Conservation (phyloP, 2,113 vertebrate species). For the Gallinago undulata region DNA sequence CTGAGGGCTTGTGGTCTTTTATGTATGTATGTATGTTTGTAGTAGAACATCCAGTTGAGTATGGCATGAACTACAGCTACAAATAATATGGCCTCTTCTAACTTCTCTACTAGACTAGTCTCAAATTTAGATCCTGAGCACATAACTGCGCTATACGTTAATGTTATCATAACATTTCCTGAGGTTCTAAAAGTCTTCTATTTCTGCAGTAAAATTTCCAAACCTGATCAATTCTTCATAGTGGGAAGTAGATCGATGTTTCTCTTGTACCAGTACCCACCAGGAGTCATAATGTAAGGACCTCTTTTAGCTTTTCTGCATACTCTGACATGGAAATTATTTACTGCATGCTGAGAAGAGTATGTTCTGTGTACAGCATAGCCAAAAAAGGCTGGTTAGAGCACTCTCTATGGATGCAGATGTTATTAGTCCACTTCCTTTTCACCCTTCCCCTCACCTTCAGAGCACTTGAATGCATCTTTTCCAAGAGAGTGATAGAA, state of each 20-base stretch:
- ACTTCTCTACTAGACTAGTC: not conserved
- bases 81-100: not conserved
- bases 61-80: not conserved
- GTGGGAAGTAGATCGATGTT: not conserved
- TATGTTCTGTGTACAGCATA: not conserved
- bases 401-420: not conserved
- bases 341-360: not conserved
- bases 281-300: not conserved
- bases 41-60: not conserved
- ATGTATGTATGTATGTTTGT: not conserved
- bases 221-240: not conserved
- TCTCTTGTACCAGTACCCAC: not conserved
- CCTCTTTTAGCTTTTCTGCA: not conserved
- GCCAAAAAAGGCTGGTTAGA: not conserved
- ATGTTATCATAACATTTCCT: not conserved
- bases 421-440: not conserved
- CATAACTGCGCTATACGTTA: not conserved
- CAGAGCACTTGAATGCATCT: not conserved
- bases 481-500: not conserved
- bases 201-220: constrained; percentile 2
- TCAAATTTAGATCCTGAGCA: not conserved
- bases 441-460: not conserved
- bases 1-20: not conserved
- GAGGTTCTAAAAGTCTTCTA: not conserved
- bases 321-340: not conserved